phyloP scores from a whole-genome alignment of 2,797 vertebrate species.

The Oreortyx pictus region DNA sequence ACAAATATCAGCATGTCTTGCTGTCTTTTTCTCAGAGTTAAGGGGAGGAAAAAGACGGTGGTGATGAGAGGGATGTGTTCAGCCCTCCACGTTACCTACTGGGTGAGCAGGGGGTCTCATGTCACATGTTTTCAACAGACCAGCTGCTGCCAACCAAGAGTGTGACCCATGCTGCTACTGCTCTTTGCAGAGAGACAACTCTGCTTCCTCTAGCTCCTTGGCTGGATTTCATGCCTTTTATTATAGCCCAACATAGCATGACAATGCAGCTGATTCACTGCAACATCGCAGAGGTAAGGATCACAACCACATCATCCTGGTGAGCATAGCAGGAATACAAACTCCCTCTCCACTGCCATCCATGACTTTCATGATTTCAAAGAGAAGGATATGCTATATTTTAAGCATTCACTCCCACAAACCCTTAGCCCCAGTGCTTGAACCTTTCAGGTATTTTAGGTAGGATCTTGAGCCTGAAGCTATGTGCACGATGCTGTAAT shows the following conservation, averaged over 20 bases:
- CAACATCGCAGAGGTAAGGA: neutral
- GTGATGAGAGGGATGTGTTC: neutral
- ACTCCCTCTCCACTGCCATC: neutral
- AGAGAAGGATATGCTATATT: neutral
- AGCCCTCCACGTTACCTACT: neutral
- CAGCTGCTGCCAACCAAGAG: neutral
- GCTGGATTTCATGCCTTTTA: conserved; percentile 14
- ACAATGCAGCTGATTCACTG: conserved; percentile 50
- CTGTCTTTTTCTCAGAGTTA: neutral
- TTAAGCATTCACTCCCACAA: neutral
- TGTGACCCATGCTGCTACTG: neutral
- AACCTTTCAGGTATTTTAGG: conserved; percentile 30
- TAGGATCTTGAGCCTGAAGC: conserved; percentile 29
- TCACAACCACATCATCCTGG: neutral
- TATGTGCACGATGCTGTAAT: conserved; percentile 38
- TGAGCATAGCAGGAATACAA: neutral
- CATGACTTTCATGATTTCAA: neutral
- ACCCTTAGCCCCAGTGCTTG: neutral
- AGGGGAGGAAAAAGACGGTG: neutral
- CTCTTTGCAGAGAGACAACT: neutral
- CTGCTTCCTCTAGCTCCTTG: neutral
- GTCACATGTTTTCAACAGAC: neutral
- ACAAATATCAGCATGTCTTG: neutral
- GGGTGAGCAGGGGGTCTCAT: neutral
- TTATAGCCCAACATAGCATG: neutral